Percentiles rank a stretch among this genome's conserved stretches.
Evolutionary conservation across 2,113 vertebrate species (phyloP).

Genomic region (Empidonax traillii): DNA sequence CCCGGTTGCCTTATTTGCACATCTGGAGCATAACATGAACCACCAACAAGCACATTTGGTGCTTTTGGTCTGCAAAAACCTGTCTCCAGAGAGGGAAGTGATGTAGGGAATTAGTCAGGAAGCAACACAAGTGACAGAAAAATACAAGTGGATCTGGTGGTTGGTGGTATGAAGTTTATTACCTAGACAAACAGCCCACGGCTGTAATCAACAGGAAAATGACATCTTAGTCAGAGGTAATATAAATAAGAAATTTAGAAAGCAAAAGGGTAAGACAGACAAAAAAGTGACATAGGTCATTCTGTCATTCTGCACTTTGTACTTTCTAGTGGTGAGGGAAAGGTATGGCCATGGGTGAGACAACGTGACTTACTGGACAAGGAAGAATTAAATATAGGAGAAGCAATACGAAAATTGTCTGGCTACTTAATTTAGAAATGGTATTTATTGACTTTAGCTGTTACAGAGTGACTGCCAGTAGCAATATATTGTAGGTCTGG

Average conservation of each 20-base stretch:
- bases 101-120: not conserved
- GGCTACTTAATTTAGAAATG: constrained; percentile 22
- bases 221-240: not conserved
- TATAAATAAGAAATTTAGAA: not conserved
- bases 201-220: not conserved
- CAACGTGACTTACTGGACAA: not conserved
- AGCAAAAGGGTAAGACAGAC: not conserved
- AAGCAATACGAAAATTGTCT: constrained; percentile 22
- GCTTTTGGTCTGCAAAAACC: not conserved
- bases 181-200: not conserved
- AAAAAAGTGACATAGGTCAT: not conserved
- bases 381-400: constrained; percentile 12
- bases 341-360: not conserved
- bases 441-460: constrained; percentile 20
- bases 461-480: constrained; percentile 27
- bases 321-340: not conserved
- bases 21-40: not conserved
- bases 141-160: not conserved
- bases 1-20: not conserved
- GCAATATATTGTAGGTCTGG: not conserved
- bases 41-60: not conserved
- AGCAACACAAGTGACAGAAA: not conserved
- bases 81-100: not conserved
- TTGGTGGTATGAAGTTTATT: not conserved
- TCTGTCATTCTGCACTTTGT: not conserved